A percentile compares a stretch with the other conserved stretches of the same genome.
These are phyloP conservation scores for Apeira syringaria DNA, from an alignment of 2,888 invertebrate species.

Conservation along the genomic window DNA sequence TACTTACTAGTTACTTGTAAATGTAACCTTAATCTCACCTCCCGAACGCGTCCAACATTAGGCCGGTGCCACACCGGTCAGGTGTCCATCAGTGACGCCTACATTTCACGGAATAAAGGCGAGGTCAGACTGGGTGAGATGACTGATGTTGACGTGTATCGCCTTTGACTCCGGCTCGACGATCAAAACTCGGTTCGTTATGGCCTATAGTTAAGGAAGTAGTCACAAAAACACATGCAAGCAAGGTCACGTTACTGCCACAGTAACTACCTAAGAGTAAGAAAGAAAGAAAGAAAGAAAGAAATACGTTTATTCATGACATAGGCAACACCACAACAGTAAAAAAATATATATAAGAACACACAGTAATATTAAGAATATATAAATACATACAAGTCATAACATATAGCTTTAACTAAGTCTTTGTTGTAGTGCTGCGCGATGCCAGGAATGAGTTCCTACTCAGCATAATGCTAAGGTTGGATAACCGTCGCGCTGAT, in stretches of 20 bases:
- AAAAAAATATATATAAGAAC: no score
- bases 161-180: conserved; percentile 77
- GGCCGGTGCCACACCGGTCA: conserved; percentile 34
- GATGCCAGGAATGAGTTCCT: no score
- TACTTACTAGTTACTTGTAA: not conserved
- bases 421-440: no score
- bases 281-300: no score
- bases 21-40: conserved; percentile 4
- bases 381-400: no score
- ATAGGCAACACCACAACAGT: no score
- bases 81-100: conserved; percentile 41
- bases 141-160: conserved; percentile 74
- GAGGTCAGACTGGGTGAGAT: conserved; percentile 63
- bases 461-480: no score
- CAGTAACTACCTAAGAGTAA: no score
- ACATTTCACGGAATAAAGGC: conserved; percentile 50
- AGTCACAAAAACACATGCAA: not conserved
- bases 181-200: conserved; percentile 48
- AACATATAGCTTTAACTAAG: no score
- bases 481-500: no score
- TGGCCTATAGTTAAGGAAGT: conserved; percentile 52
- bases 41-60: conserved; percentile 12
- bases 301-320: no score
- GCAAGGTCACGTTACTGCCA: not conserved
- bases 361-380: no score